phyloP scores from a whole-genome alignment of 1,140 invertebrate genomes.

The Aphaenogaster rudis region DNA sequence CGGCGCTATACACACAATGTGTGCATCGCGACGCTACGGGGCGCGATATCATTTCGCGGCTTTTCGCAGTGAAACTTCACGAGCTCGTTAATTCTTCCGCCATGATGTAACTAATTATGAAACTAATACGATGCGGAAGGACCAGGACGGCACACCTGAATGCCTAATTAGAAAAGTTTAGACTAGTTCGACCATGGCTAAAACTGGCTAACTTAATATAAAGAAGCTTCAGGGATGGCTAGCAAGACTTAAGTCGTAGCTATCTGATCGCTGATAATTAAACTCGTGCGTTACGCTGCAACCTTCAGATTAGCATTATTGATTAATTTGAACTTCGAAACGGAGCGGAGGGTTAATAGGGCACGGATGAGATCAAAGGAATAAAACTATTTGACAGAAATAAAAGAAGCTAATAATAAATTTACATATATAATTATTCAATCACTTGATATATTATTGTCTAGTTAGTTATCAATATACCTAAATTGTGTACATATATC shows the following conservation, averaged over 20 bases:
- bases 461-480: background rate
- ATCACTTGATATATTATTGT: background rate
- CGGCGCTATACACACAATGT: conserved; percentile 19
- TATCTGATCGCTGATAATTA: conserved; percentile 51
- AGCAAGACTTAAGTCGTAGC: conserved; percentile 26
- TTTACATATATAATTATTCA: background rate
- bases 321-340: conserved; percentile 37
- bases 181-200: conserved; percentile 35
- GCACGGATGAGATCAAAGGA: background rate
- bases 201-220: conserved; percentile 39
- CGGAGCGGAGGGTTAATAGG: background rate
- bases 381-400: background rate
- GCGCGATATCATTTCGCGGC: conserved; percentile 36
- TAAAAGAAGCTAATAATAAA: background rate
- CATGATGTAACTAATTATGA: conserved; percentile 58
- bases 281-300: conserved; percentile 12
- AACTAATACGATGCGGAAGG: conserved; percentile 45
- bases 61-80: conserved; percentile 31
- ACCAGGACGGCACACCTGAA: conserved; percentile 18
- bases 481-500: background rate
- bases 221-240: conserved; percentile 18
- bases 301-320: conserved; percentile 13
- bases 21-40: conserved; percentile 18
- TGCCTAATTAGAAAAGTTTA: conserved; percentile 62
- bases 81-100: conserved; percentile 50